Conservation (phyloP, 2,888 invertebrate genomes). For the Augochlorella aurata region DNA sequence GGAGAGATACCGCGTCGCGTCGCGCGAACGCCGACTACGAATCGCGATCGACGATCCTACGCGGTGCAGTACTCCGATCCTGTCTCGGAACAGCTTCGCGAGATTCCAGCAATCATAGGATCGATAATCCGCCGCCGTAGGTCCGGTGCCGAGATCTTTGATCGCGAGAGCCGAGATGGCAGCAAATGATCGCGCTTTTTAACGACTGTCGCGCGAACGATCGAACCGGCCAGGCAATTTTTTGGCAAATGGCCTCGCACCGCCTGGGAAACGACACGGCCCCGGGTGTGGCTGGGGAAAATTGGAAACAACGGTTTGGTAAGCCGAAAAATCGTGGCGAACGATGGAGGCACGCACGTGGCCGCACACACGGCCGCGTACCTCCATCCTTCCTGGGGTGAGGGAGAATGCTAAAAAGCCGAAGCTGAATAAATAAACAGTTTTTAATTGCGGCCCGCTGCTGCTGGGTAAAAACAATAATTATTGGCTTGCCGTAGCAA, state of each 20-base stretch:
- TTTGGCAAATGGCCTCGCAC: constrained; percentile 52
- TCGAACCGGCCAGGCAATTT: constrained; percentile 58
- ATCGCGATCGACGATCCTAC: constrained; percentile 22
- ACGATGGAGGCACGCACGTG: constrained; percentile 43
- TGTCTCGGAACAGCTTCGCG: neutral
- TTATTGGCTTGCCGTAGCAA: constrained; percentile 78
- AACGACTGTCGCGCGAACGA: constrained; percentile 34
- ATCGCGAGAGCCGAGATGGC: neutral
- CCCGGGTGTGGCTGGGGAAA: constrained; percentile 54
- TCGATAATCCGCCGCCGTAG: neutral
- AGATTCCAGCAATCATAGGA: neutral
- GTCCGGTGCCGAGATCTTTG: neutral
- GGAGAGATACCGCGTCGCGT: constrained; percentile 69
- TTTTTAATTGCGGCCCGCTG: constrained; percentile 81
- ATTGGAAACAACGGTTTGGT: constrained; percentile 72
- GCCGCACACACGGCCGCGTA: constrained; percentile 43
- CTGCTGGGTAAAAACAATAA: constrained; percentile 81
- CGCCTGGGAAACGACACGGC: constrained; percentile 59
- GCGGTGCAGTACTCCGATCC: neutral
- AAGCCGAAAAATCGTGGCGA: constrained; percentile 72
- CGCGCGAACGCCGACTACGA: constrained; percentile 11
- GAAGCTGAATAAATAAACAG: constrained; percentile 81
- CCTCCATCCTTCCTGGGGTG: constrained; percentile 52
- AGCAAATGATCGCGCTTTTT: constrained; percentile 34
- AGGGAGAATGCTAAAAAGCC: constrained; percentile 79